phyloP scores from a whole-genome alignment of 2,888 invertebrate species.

The Odontothrips loti region DNA sequence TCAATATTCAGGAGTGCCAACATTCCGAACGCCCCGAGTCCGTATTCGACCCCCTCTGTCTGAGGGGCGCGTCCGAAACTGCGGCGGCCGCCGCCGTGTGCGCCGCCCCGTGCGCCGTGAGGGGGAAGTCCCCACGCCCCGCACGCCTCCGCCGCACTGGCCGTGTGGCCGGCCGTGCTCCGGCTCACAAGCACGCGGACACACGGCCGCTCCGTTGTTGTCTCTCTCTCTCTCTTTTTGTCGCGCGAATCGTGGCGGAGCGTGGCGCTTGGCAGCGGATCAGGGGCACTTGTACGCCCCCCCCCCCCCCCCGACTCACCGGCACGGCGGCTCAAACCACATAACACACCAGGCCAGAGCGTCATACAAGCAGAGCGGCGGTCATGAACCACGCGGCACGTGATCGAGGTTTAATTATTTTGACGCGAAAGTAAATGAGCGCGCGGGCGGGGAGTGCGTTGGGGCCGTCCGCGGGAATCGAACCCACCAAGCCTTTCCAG shows the following conservation, averaged over 20 bases:
- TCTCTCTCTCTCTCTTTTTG: constrained; percentile 42
- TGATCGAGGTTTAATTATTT: too few species aligned
- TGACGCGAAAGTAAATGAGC: too few species aligned
- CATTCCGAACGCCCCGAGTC: constrained; percentile 13
- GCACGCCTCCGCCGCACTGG: neutral
- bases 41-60: neutral
- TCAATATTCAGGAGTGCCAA: constrained; percentile 25
- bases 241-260: too few species aligned
- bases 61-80: neutral
- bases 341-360: too few species aligned
- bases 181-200: neutral
- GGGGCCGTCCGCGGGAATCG: too few species aligned
- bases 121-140: neutral
- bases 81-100: neutral
- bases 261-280: constrained; percentile 38
- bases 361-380: too few species aligned
- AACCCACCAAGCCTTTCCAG: too few species aligned
- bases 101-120: neutral
- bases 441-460: too few species aligned
- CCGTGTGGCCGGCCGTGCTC: neutral
- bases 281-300: constrained; percentile 36
- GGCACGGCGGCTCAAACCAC: constrained; percentile 47
- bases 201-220: constrained; percentile 39
- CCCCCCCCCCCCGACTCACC: constrained; percentile 45
- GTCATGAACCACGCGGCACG: too few species aligned